phyloP scores from a whole-genome alignment of 1,140 invertebrate species.

The Drosophila tsacasi region DNA sequence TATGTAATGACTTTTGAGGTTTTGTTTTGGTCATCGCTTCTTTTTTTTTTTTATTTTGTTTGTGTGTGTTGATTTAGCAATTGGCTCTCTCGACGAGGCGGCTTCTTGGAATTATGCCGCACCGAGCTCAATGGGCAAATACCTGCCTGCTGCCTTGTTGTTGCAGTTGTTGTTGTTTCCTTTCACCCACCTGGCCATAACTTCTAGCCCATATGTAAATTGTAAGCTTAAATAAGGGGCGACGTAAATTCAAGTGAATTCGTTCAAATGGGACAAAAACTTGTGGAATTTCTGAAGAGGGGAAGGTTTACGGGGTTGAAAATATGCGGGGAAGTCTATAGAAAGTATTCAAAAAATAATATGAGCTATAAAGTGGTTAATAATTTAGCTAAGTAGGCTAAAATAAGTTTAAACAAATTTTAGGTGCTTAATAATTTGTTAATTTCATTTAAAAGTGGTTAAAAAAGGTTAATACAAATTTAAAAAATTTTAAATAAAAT shows the following conservation, averaged over 20 bases:
- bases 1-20: conserved; percentile 83
- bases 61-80: conserved; percentile 74
- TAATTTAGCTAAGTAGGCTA: neutral
- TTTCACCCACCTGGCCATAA: conserved; percentile 29
- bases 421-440: too few relatives aligned
- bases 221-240: conserved; percentile 56
- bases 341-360: neutral
- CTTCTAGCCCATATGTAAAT: conserved; percentile 65
- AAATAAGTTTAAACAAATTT: too few relatives aligned
- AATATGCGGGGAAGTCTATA: neutral
- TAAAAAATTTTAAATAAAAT: too few relatives aligned
- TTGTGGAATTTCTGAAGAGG: neutral
- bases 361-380: neutral
- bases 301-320: neutral
- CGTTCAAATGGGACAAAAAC: neutral
- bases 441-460: too few relatives aligned
- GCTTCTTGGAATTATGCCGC: conserved; percentile 76
- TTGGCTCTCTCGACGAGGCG: conserved; percentile 53
- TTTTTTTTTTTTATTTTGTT: conserved; percentile 52
- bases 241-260: conserved; percentile 3
- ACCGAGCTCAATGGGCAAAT: conserved; percentile 61
- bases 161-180: neutral
- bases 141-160: neutral
- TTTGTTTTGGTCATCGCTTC: conserved; percentile 75
- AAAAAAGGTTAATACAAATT: too few relatives aligned